These are phyloP conservation scores for Podarcis siculus DNA, from an alignment of 2,797 vertebrate species.

Conservation along the genomic window DNA sequence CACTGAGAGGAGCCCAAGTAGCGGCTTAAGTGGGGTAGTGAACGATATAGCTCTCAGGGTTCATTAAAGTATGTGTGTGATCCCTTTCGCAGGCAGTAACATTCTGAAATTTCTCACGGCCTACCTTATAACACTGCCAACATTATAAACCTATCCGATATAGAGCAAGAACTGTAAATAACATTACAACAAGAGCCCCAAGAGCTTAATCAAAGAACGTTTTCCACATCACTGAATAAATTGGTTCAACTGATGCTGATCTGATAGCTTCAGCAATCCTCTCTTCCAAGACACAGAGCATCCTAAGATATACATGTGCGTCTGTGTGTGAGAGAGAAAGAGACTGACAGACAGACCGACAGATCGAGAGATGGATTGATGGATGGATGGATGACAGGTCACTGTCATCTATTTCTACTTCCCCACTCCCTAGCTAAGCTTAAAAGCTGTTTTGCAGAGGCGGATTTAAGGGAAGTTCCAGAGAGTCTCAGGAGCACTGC, in stretches of 20 bases:
- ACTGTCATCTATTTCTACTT: slow-evolving; percentile 36
- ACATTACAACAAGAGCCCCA: neutral
- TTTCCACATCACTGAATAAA: neutral
- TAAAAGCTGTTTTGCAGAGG: neutral
- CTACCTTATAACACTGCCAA: neutral
- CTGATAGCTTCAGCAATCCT: neutral
- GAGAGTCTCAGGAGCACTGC: too few species aligned
- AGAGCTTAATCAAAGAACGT: slow-evolving; percentile 30
- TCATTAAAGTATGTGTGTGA: neutral
- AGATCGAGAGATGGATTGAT: too few species aligned
- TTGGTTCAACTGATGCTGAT: slow-evolving; percentile 36
- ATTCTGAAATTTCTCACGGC: neutral
- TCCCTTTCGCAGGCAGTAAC: neutral
- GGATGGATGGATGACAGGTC: slow-evolving; percentile 25
- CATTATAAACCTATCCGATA: neutral
- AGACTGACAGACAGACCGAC: too few species aligned
- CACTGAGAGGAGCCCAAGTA: neutral
- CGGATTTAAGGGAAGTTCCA: too few species aligned
- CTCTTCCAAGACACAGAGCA: neutral
- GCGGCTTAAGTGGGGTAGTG: neutral
- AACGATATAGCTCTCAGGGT: neutral
- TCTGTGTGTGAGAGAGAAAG: too few species aligned
- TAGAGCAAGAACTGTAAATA: accelerated
- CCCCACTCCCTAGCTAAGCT: slow-evolving; percentile 43
- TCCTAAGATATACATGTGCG: too few species aligned